phyloP scores from a whole-genome alignment of 2,113 vertebrate species.

The Cochlearius cochlearius region DNA sequence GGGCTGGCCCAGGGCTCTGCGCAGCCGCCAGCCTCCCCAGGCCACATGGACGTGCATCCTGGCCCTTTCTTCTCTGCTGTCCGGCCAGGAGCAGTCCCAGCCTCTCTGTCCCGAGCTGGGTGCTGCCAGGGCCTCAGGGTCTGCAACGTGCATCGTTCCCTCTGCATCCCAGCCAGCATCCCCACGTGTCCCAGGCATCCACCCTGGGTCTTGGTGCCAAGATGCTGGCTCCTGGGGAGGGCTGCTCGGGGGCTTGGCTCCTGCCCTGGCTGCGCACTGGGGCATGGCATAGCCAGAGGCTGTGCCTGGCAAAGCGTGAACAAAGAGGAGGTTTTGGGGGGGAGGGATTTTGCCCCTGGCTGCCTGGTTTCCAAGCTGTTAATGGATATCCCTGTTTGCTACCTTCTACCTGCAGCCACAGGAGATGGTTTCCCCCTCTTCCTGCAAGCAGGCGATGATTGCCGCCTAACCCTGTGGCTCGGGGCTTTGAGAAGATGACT shows the following conservation, averaged over 20 bases:
- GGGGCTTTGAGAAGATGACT: background rate
- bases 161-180: background rate
- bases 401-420: background rate
- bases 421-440: background rate
- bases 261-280: fast-evolving
- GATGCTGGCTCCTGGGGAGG: fast-evolving
- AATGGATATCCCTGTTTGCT: too few relatives aligned
- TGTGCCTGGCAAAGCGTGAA: background rate
- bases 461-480: fast-evolving
- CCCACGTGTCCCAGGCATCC: fast-evolving
- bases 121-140: fast-evolving
- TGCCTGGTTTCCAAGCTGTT: background rate
- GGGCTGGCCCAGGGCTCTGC: background rate
- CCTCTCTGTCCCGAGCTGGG: background rate
- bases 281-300: fast-evolving
- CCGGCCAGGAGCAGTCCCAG: fast-evolving
- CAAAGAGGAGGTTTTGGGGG: background rate
- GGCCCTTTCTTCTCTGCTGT: too few relatives aligned
- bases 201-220: background rate
- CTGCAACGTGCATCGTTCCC: fast-evolving
- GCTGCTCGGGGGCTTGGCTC: background rate
- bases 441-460: background rate
- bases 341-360: background rate
- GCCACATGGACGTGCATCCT: fast-evolving
- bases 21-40: fast-evolving